Conservation (phyloP, 2,888 invertebrate genomes). For the Psococerastis gibbosa region DNA sequence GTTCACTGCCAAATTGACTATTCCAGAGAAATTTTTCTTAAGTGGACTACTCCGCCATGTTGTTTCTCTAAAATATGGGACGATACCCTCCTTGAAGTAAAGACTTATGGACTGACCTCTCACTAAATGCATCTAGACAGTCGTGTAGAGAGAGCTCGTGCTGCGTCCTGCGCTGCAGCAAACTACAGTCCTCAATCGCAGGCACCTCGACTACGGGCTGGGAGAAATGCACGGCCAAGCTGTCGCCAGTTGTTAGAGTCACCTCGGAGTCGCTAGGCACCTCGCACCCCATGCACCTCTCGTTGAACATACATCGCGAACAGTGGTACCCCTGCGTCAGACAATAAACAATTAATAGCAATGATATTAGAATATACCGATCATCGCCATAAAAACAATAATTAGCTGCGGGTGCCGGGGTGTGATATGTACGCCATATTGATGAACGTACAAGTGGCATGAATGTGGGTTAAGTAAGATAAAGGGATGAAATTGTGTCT, state of each 20-base stretch:
- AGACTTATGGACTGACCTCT: no score
- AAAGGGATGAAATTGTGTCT: no score
- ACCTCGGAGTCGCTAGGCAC: slow-evolving; percentile 29
- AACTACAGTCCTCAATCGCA: slow-evolving; percentile 29
- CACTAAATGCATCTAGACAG: slow-evolving; percentile 41
- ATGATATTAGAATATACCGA: slow-evolving; percentile 6
- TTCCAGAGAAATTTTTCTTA: no score
- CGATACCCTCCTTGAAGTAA: no score
- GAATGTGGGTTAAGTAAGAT: no score
- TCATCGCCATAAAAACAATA: no score
- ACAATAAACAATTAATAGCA: slow-evolving; percentile 2
- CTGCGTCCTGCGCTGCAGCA: slow-evolving; percentile 28
- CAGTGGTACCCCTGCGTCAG: slow-evolving; percentile 35
- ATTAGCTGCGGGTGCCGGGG: no score
- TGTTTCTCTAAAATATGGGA: no score
- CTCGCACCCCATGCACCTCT: slow-evolving; percentile 36
- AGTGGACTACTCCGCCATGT: no score
- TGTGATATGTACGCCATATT: no score
- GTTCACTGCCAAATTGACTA: no score
- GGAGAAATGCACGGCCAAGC: slow-evolving; percentile 29
- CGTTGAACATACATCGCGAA: slow-evolving; percentile 35
- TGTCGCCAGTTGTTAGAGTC: slow-evolving; percentile 33
- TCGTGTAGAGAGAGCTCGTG: slow-evolving; percentile 36
- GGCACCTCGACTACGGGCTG: slow-evolving; percentile 25
- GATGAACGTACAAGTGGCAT: no score